Base-by-base conservation (phyloP, 2,888 invertebrate genomes). In the Eristalis arbustorum region DNA sequence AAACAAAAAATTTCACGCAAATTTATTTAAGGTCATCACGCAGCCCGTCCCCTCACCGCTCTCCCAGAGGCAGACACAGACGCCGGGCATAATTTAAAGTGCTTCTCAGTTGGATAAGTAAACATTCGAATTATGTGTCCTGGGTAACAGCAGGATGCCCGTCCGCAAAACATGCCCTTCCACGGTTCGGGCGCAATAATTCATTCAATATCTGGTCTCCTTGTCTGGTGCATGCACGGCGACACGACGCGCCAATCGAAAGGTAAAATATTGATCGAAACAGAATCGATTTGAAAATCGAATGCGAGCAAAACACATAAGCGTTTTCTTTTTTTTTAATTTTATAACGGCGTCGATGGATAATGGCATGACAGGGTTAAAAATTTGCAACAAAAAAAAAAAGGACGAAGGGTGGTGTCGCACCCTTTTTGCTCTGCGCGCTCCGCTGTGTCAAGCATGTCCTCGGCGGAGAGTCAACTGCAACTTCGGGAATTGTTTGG, bases 91-190 rank as follows among this genome's bases (percentile, higher is more conserved):
- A 79, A 83, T 87, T 87, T 83, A 83, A 87, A 87, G 83, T 87
- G 87, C 87, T 83, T 87, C 87, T 59, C 87, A 75, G 83, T 83
- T 82, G 83, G 83, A 87, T 79, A 87, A 87, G 87, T 87, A 87
- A 87, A 87, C 87, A 87, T 79, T 74, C 82, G 85, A 78, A 85
- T 85, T 85, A 81, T 77, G 77, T 81, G 81, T 79, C 69, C 61
- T 77, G 83, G 63, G 79, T 88, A 89, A 89, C 91, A 91, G 92
- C 91, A 91, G 91, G 92, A 91, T 89, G 90, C 90, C 91, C 90
- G 89, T 92, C 92, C 92, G 89, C 92, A 92, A 90, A 91, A 92
- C 92, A 92, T 91, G 91, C 91, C 92, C 92, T 92, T 91, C 90
- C 91, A 90, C 90, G 49, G 23, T 40, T 23, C 61, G 64, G 73